Base-by-base conservation (phyloP, 2,113 vertebrate genomes). In the Plestiodon gilberti region DNA sequence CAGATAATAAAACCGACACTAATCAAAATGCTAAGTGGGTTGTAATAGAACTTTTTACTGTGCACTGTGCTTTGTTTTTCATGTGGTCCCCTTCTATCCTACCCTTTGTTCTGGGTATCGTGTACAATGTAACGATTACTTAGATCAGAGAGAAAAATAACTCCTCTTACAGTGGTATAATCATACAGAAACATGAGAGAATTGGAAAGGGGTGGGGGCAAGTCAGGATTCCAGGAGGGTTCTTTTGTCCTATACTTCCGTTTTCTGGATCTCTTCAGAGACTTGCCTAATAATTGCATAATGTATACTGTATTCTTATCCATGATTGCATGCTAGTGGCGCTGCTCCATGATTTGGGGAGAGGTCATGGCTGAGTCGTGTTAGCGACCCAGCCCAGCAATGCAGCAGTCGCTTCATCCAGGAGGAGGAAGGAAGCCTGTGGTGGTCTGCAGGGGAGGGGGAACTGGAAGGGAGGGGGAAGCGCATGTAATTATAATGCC, bases 111-210 rank as follows among this genome's bases (percentile, higher is more conserved):
- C 3, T 40, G 8, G 69, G 85, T 74, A 22, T 87, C 5, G 85
- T 90, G n/a, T 86, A 64, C 88, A 79, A 65, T 65, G 1, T 91
- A 89, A 87, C 65, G 85, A 83, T 74, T 87, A 88, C 78, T 88
- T 92, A 90, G 75, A 81, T 30, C n/a, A 40, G 38, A 90, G 89
- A 69, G 4, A 85, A 70, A 33, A 70, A 86, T 20, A 18, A 35
- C 73, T 70, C 17, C 73, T 70, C 17, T 14, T 70, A 23, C 67
- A 81, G 76, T 57, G 61, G 22, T 30, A 38, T 14, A 88, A 87
- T 43, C 38, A 73, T 30, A 33, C 85, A 55, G 3, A 61, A 43
- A 59, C 81, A 61, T 59, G 20, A 84, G 62, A 84, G 40, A 78
- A 74, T 28, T 65, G 10, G 1, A 70, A 30, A 77, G 23, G 70